Percentiles rank a stretch among this genome's conserved stretches.
These are phyloP conservation scores for Lindbergichthys nudifrons DNA, from an alignment of 2,797 vertebrate species.

Conservation along the genomic window DNA sequence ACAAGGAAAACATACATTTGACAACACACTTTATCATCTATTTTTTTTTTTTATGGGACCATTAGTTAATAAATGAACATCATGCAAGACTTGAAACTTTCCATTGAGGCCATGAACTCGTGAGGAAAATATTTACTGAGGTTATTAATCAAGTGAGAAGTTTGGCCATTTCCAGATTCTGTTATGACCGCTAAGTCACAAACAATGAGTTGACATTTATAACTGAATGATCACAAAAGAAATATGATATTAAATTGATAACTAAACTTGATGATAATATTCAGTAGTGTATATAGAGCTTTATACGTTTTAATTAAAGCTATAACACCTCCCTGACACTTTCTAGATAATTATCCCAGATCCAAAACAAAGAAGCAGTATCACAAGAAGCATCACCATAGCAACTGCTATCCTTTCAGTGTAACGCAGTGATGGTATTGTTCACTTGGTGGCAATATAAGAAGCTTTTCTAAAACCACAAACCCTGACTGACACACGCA, in stretches of 20 bases:
- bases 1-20: too few species aligned
- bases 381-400: neutral
- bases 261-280: too few species aligned
- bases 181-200: too few species aligned
- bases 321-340: neutral
- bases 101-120: too few species aligned
- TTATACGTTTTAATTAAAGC: neutral
- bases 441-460: conserved; percentile 59
- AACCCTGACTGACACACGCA: conserved; percentile 67
- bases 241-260: neutral
- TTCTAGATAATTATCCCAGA: neutral
- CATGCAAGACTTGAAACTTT: too few species aligned
- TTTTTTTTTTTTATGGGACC: too few species aligned
- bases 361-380: neutral
- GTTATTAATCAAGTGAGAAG: too few species aligned
- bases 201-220: neutral
- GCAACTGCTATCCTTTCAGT: conserved; percentile 22
- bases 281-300: neutral
- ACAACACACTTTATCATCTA: too few species aligned
- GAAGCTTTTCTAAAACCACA: conserved; percentile 74
- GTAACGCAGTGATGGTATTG: conserved; percentile 23
- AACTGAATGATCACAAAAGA: neutral
- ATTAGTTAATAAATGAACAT: too few species aligned
- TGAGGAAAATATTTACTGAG: too few species aligned
- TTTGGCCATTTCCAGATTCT: too few species aligned